Percentiles rank a stretch among this genome's conserved stretches.
Conservation (phyloP, 1,140 invertebrate species). For the Meloidogyne chitwoodi region DNA sequence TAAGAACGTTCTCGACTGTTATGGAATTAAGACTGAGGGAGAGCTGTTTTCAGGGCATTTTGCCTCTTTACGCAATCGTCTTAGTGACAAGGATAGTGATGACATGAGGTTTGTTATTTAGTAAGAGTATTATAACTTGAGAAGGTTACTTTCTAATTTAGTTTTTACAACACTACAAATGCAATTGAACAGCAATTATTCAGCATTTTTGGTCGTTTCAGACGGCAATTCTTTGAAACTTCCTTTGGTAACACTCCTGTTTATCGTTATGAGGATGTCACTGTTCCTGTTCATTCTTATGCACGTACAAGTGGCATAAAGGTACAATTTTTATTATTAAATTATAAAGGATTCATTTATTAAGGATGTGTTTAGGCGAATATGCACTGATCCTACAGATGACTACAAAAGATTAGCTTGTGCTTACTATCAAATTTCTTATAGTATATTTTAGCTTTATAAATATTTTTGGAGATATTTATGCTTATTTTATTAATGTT, state of each 20-base stretch:
- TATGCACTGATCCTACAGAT: slow-evolving; percentile 29
- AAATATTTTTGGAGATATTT: background rate
- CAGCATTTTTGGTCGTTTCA: slow-evolving; percentile 27
- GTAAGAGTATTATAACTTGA: background rate
- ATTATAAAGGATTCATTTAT: background rate
- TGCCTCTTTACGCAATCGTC: slow-evolving; percentile 31
- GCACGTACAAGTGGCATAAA: slow-evolving; percentile 7
- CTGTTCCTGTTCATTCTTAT: slow-evolving; percentile 7
- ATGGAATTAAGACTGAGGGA: slow-evolving; percentile 50
- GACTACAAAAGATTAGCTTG: slow-evolving; percentile 34
- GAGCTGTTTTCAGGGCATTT: slow-evolving; percentile 45
- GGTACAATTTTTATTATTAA: background rate
- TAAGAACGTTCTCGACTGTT: slow-evolving; percentile 49
- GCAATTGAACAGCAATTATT: slow-evolving; percentile 40
- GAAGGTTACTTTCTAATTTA: slow-evolving; percentile 20
- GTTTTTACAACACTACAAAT: slow-evolving; percentile 41
- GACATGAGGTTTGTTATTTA: slow-evolving; percentile 27
- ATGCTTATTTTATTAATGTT: slow-evolving; percentile 5
- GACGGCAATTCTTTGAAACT: slow-evolving; percentile 31
- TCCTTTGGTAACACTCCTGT: slow-evolving; percentile 6
- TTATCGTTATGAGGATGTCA: slow-evolving; percentile 34
- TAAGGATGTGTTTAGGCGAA: slow-evolving; percentile 28
- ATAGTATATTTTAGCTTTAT: slow-evolving; percentile 16
- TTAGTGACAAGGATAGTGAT: slow-evolving; percentile 42
- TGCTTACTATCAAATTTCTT: slow-evolving; percentile 39